Conservation (phyloP, 2,113 vertebrate species). For the Hemiscyllium ocellatum region DNA sequence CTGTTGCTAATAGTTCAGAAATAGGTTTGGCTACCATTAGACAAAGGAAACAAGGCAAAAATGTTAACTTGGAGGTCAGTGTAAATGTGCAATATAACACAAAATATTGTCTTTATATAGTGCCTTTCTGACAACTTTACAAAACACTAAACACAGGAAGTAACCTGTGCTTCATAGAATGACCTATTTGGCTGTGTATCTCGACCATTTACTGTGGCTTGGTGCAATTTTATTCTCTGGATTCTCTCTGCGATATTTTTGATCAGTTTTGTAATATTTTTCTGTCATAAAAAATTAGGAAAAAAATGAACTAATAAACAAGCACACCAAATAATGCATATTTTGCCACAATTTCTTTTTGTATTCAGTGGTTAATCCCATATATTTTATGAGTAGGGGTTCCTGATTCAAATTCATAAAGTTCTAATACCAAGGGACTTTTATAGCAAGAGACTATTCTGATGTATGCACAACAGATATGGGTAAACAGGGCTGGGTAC, state of each 20-base stretch:
- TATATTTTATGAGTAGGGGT: not conserved
- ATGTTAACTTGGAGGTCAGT: not conserved
- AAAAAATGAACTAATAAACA: not conserved
- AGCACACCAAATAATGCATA: not conserved
- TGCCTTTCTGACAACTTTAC: not conserved
- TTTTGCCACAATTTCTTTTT: not conserved
- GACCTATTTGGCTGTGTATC: not conserved
- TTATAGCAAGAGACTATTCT: not conserved
- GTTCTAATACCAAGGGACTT: not conserved
- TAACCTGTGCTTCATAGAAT: not conserved
- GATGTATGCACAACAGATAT: not conserved
- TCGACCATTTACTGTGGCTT: not conserved
- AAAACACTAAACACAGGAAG: not conserved
- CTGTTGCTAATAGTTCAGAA: not conserved
- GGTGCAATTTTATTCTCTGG: not conserved
- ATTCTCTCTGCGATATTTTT: not conserved
- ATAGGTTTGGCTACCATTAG: not conserved
- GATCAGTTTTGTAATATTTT: not conserved
- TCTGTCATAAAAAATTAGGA: not conserved
- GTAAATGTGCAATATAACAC: not conserved
- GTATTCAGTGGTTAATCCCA: not conserved
- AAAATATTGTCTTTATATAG: not conserved
- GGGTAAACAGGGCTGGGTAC: not conserved
- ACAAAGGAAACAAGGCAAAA: not conserved
- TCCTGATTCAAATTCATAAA: not conserved